Evolutionary conservation across 2,888 invertebrate species (phyloP), one percentile per base, ranked within the genome.

Genomic region (Caenorhabditis japonica): DNA sequence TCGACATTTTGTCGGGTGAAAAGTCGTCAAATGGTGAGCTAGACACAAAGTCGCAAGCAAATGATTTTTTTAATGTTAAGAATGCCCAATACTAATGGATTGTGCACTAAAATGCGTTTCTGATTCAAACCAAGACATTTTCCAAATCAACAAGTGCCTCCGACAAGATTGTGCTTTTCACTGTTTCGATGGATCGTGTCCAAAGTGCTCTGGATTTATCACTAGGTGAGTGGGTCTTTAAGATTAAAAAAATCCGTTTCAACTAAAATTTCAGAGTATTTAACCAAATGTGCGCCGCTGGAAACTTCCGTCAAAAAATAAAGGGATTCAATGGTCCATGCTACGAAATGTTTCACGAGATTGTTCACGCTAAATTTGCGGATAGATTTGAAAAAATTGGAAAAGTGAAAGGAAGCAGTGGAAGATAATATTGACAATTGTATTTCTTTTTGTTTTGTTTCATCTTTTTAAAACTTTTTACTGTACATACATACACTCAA

Each of bases 181-280:
- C 64, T 84, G 84, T 58, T 84, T 84, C 49, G 84, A 84, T 61
- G 84, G 84, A 25, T 75, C 76, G 0, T 84, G 84, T 61, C 83
- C 80, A 17, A 83, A 83, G 39, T 84, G 84, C 36, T 82, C 83
- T 8, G 84, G 83, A n/a, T 85, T 84, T 39, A 74, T 83, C 7
- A 84, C 84, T 2, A 55, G 71, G 71, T 71, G 33, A 17, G n/a
- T 12, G 12, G 1, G 17, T 27, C 5, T 38, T n/a, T 7, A 27
- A 8, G 23, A 2, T 51, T 21, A 23, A 3, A 30, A 36, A 17
- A 17, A 19, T 30, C 1, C 4, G 10, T 27, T n/a, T n/a, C n/a
- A n/a, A n/a, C n/a, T n/a, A n/a, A n/a, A n/a, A n/a, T 49, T 61
- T 34, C 56, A 62, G 84, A 61, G 77, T 84, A 17, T 84, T 84